Evolutionary conservation across 2,797 vertebrate genomes (phyloP).

Genomic region (Anguilla pacifica): DNA sequence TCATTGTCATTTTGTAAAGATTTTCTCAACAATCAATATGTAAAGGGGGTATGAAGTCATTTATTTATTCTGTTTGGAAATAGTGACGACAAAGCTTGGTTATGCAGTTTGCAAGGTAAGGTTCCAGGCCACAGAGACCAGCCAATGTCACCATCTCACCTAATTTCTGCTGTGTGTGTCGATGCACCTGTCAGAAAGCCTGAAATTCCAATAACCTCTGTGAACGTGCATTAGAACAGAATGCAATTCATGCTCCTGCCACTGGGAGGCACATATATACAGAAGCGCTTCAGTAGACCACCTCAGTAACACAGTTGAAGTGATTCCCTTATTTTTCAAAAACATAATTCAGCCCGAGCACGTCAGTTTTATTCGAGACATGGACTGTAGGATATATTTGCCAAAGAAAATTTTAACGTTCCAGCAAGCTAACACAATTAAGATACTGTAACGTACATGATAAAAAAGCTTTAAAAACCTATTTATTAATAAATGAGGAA

Average conservation of each 20-base stretch:
- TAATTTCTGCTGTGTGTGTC: background rate
- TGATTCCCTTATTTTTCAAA: background rate
- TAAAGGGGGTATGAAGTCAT: too few relatives aligned
- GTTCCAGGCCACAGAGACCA: too few relatives aligned
- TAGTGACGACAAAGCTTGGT: too few relatives aligned
- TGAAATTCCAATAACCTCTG: background rate
- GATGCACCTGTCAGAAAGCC: background rate
- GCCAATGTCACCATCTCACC: too few relatives aligned
- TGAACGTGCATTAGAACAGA: background rate
- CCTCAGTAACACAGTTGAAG: background rate
- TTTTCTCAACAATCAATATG: too few relatives aligned
- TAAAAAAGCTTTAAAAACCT: background rate
- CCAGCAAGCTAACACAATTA: background rate
- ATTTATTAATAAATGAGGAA: background rate
- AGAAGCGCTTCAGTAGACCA: background rate
- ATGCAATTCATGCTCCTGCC: background rate
- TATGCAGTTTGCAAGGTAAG: too few relatives aligned
- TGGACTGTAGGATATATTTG: background rate
- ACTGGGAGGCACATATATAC: background rate
- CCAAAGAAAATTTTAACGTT: background rate
- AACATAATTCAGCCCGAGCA: background rate
- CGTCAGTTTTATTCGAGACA: background rate
- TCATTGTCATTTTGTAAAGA: too few relatives aligned
- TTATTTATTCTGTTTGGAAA: too few relatives aligned
- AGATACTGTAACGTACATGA: background rate